A percentile compares a stretch with the other conserved stretches of the same genome.
Conservation (phyloP, 2,888 invertebrate species). For the Drosophila borealis region DNA sequence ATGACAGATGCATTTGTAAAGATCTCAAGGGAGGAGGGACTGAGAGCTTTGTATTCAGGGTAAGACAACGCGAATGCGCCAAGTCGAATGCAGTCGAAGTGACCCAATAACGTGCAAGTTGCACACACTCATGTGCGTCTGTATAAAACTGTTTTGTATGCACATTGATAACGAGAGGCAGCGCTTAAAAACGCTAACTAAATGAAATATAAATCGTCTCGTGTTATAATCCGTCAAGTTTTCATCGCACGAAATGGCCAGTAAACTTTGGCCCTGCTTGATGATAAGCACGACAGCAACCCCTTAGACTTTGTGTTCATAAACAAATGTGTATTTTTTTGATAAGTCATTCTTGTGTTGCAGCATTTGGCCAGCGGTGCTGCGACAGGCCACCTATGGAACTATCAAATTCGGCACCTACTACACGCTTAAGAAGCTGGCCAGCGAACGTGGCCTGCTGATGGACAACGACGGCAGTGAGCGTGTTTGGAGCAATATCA, state of each 20-base stretch:
- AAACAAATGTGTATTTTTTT: conserved; percentile 6
- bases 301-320: conserved; percentile 59
- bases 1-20: conserved; percentile 96
- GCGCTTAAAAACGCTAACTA: background rate
- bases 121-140: conserved; percentile 3
- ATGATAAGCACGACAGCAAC: conserved; percentile 54
- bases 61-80: conserved; percentile 83
- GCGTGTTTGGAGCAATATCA: conserved; percentile 89
- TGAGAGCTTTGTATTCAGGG: conserved; percentile 94
- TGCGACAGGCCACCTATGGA: conserved; percentile 97
- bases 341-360: conserved; percentile 28
- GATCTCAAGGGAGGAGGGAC: conserved; percentile 94
- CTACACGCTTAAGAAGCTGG: conserved; percentile 92
- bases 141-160: conserved; percentile 3
- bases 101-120: conserved; percentile 32
- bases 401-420: conserved; percentile 98
- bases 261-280: conserved; percentile 57
- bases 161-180: conserved; percentile 37
- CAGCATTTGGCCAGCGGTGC: conserved; percentile 96
- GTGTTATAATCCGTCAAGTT: conserved; percentile 21
- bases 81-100: conserved; percentile 24
- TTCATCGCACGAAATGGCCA: conserved; percentile 34
- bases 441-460: conserved; percentile 86
- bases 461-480: conserved; percentile 85
- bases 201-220: conserved; percentile 35